These are phyloP conservation scores for Myrmophylax atrothorax DNA, from an alignment of 2,113 vertebrate genomes.

Conservation along the genomic window DNA sequence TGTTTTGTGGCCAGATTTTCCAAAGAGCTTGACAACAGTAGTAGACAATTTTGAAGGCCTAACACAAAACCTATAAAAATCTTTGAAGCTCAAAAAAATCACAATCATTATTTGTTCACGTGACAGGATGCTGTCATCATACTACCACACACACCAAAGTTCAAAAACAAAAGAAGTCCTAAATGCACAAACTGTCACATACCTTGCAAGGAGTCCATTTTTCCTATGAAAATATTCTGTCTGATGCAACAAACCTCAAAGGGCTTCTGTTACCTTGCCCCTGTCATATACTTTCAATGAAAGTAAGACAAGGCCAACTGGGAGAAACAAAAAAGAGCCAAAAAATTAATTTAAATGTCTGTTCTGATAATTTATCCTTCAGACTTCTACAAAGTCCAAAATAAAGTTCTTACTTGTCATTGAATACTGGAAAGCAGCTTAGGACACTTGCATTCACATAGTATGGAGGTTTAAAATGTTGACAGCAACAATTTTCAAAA, in stretches of 20 bases:
- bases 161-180: background rate
- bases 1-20: background rate
- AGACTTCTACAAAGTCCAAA: background rate
- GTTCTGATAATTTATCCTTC: background rate
- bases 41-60: background rate
- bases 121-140: slow-evolving; percentile 4
- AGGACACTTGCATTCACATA: background rate
- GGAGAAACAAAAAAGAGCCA: background rate
- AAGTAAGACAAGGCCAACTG: background rate
- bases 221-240: slow-evolving; percentile 31
- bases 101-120: background rate
- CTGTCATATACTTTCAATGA: background rate
- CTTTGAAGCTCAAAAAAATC: background rate
- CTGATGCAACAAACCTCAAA: background rate
- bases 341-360: background rate
- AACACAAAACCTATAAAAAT: background rate
- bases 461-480: background rate
- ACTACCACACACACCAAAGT: background rate
- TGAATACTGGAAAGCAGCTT: background rate
- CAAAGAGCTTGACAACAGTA: background rate
- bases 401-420: background rate
- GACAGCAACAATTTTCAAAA: background rate
- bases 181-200: background rate
- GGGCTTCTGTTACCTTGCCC: background rate
- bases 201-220: background rate